These are phyloP conservation scores for Drosophila longiperda DNA, from an alignment of 2,888 invertebrate genomes.

Conservation along the genomic window DNA sequence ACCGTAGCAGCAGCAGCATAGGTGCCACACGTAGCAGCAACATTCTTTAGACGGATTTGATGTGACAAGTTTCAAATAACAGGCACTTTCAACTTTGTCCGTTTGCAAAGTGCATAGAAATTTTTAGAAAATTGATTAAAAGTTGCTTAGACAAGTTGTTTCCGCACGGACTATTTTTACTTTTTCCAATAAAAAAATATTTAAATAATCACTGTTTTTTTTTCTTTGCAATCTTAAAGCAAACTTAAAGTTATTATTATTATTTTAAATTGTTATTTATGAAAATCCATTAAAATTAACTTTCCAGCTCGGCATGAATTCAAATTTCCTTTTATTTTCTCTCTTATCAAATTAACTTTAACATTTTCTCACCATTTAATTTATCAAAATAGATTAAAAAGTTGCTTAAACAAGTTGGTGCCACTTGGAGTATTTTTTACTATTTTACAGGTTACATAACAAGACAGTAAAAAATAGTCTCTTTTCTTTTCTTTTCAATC, in stretches of 20 bases:
- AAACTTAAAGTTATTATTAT: neutral
- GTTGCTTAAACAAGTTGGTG: no score
- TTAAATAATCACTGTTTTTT: rapidly evolving
- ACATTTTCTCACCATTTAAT: no score
- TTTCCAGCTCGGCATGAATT: neutral
- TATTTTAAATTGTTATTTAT: neutral
- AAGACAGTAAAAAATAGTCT: no score
- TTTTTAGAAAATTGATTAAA: neutral
- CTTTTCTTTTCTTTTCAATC: no score
- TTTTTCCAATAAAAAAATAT: neutral
- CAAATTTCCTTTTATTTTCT: neutral
- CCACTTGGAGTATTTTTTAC: no score
- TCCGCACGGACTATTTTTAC: neutral
- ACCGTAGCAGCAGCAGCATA: constrained; percentile 11
- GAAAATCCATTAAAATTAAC: neutral
- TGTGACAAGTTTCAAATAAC: constrained; percentile 48
- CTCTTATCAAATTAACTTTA: neutral
- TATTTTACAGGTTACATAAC: no score
- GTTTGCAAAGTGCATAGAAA: neutral
- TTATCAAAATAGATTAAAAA: no score
- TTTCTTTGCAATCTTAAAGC: neutral
- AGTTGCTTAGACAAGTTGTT: neutral
- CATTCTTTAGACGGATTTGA: constrained; percentile 32
- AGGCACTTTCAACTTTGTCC: neutral
- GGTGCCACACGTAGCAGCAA: constrained; percentile 34